Evolutionary conservation across 2,113 vertebrate genomes (phyloP), one percentile per base, ranked within the genome.

Genomic region (Poecile atricapillus): DNA sequence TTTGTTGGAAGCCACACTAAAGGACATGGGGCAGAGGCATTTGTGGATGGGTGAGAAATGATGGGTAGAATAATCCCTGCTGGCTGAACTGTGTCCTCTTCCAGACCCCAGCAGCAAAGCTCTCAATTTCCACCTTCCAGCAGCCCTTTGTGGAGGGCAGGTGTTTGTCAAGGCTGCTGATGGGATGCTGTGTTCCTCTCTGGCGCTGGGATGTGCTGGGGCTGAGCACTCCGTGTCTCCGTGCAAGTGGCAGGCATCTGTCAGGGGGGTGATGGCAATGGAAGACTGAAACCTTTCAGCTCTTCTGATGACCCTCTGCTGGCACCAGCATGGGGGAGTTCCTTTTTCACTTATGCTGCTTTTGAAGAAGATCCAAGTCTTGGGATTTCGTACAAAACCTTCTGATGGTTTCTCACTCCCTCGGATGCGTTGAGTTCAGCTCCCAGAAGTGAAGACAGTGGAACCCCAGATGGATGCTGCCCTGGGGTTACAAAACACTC

Each of bases 261-360:
- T 47, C 56, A 41, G n/a, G 23, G 64, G 53, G 37, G n/a, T 73
- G 94, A 93, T 94, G 90, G 96, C 88, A 90, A 1, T 79, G 55
- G 78, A 91, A 96, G 78, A 80, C 79, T 87, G 79, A 76, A 97
- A 97, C 82, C 79, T 95, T 95, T 93, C 95, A 93, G 75, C 71
- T 92, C 88, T 90, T 90, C 62, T 96, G 90, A 92, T 96, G 95
- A 95, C 95, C 95, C 92, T 97, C 94, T 94, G 84, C 94, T 92
- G 90, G 88, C 88, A 86, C 37, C 95, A 95, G 96, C 94, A 94
- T 94, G 94, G 82, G 82, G 95, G 85, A 94, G 94, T 93, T 97
- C 85, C 59, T 92, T 77, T 92, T 83, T 83, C 55, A 3, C 83
- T 86, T 59, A 25, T 43, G 60, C 20, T 92, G 71, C 89, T 94